These are phyloP conservation scores for Zelleria hepariella DNA, from an alignment of 2,888 invertebrate genomes.

Conservation along the genomic window DNA sequence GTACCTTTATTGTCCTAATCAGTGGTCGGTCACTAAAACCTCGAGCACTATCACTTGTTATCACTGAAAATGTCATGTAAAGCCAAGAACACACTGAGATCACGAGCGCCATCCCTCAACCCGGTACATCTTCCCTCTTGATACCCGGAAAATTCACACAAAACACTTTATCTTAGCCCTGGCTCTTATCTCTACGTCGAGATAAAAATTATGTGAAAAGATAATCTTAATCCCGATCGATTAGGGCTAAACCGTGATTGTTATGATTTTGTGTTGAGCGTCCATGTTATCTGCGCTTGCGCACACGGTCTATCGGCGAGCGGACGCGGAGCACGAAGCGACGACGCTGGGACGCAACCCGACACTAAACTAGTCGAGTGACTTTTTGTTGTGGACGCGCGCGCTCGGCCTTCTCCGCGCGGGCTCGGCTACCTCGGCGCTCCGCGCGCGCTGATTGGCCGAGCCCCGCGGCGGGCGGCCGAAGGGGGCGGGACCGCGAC, in stretches of 20 bases:
- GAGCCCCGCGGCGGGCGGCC: constrained; percentile 34
- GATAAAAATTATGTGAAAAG: background rate
- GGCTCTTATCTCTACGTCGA: background rate
- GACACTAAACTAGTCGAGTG: constrained; percentile 69
- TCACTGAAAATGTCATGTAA: constrained; percentile 56
- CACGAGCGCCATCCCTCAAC: constrained; percentile 64
- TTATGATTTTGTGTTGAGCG: constrained; percentile 24
- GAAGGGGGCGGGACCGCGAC: constrained; percentile 38
- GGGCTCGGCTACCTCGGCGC: constrained; percentile 36
- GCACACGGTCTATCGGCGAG: constrained; percentile 36
- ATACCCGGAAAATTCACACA: background rate
- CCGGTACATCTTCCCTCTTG: constrained; percentile 47
- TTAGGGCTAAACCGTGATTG: background rate
- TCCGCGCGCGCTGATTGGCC: constrained; percentile 15
- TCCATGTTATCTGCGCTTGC: constrained; percentile 56
- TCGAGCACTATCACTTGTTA: constrained; percentile 65
- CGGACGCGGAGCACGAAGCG: constrained; percentile 56
- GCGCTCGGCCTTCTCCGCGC: constrained; percentile 52
- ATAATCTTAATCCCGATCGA: constrained; percentile 2
- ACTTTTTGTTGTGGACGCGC: constrained; percentile 68
- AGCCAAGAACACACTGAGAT: constrained; percentile 62
- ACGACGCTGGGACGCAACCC: constrained; percentile 71
- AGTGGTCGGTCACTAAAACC: constrained; percentile 51
- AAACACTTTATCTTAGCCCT: constrained; percentile 1
- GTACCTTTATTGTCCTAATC: constrained; percentile 60